Evolutionary conservation across 1,140 invertebrate genomes (phyloP), one percentile per base, ranked within the genome.

Genomic region (Sitobion miscanthi): DNA sequence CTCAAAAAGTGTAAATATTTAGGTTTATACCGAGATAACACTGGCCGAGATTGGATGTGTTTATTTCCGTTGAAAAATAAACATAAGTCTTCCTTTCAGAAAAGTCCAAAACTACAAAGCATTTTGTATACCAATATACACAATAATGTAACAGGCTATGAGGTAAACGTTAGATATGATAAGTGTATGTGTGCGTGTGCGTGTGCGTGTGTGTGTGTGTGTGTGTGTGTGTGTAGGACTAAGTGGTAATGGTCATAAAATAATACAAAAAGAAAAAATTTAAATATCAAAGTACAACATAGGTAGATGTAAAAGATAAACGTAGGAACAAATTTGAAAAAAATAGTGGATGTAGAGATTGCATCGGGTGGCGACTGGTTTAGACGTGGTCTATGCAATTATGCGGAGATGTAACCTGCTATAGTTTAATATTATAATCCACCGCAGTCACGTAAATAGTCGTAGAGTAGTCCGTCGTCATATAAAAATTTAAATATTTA

Each of bases 1-100:
- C 62, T 77, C 62, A n/a, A n/a, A 77, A 77, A 85, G 8, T 85
- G 83, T 45, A 85, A 85, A 85, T 42, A 85, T 85, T 85, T 85
- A 42, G 23, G 83, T 85, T 85, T 25, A 42, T 38, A 42, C 83
- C 23, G 38, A 25, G 42, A 23, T 25, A 85, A 85, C 38, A 45
- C 5, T 77, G 38, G 42, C 42, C 83, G 42, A 77, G n/a, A 77
- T 77, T 77, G 20, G 11, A 77, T 69, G 62, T 77, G 62, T 77
- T 69, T 77, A 30, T n/a, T n/a, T 77, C 62, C n/a, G 42, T 11
- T 42, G 83, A 45, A 42, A 42, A 38, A 42, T 85, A 45, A 85
- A 85, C 83, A 25, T 25, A 85, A 85, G 83, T 85, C 21, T 38
- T 14, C 42, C 23, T 25, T 21, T 14, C 42, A 45, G 38, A n/a